Base-by-base conservation (phyloP, 1,140 invertebrate genomes). In the Drosophila novamexicana region DNA sequence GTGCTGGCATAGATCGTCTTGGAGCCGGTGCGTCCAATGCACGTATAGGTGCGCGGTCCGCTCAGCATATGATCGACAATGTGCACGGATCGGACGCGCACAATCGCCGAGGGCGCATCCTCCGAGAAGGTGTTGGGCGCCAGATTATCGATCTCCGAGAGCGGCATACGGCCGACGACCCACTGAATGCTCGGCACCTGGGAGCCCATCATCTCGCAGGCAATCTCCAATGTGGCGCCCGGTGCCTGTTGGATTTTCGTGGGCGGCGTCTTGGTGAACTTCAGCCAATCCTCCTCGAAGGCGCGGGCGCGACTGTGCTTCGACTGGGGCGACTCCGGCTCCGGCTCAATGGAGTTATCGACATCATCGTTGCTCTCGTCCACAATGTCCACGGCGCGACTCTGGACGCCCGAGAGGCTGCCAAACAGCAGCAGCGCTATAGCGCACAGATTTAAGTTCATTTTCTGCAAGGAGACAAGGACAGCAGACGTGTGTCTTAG, bases 151-250 rank as follows among this genome's bases (percentile, higher is more conserved):
- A 92, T 75, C 82, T 95, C 93, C 49, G 94, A 94, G 39, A 95
- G 90, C 0, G 94, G 94, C 36, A 93, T 92, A 22, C 94, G 93
- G 58, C 95, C 95, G 47, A 93, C 94, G 50, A 95, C 93, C 96
- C 96, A 97, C 71, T 94, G 93, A 29, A 96, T 93, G 45, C 93
- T 94, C n/a, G 95, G 96, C 36, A 95, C 93, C 39, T 95, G 95
- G 9, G 94, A 94, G 1, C 95, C 96, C 74, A 94, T 93, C 1
- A 95, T 95, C 77, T 95, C 95, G 80, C 96, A 97, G 34, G 93
- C 94, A 0, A 96, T 93, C 79, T 96, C 95, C 0, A 96, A 58
- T 0, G 93, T 91, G 1, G 92, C 68, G 1, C 94, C 94, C 0
- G 92, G 70, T 2, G 77, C 57, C 76, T 93, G 93, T 2, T 85